These are phyloP conservation scores for Hemibates koningsi DNA, from an alignment of 2,113 vertebrate species.

Conservation along the genomic window DNA sequence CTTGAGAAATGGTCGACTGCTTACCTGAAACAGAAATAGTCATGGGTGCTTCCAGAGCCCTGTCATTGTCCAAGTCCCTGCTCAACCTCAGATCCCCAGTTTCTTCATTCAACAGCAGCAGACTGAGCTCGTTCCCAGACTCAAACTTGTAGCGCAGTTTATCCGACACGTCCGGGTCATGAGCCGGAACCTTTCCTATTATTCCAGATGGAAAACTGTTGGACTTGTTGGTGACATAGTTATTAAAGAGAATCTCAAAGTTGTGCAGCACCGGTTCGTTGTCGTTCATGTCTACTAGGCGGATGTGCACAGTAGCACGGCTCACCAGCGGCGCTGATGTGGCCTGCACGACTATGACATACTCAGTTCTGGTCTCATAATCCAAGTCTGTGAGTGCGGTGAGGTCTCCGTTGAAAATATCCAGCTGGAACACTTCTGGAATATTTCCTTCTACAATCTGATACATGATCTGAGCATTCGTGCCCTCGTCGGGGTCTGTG, in stretches of 20 bases:
- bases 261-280: conserved; percentile 83
- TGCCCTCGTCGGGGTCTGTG: conserved; percentile 86
- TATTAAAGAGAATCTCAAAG: conserved; percentile 98
- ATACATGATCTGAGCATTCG: conserved; percentile 96
- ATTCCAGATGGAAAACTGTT: conserved; percentile 91
- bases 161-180: conserved; percentile 91
- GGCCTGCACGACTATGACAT: conserved; percentile 91
- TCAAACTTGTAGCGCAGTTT: conserved; percentile 86
- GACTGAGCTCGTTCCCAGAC: conserved; percentile 87
- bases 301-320: conserved; percentile 85
- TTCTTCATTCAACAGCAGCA: conserved; percentile 83
- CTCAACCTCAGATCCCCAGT: conserved; percentile 90
- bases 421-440: conserved; percentile 90
- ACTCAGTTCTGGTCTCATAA: conserved; percentile 86
- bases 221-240: conserved; percentile 95
- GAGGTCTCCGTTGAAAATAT: conserved; percentile 91
- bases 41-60: conserved; percentile 90
- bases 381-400: conserved; percentile 86
- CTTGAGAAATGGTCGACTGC: not conserved
- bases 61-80: conserved; percentile 87
- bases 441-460: conserved; percentile 95
- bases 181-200: conserved; percentile 91
- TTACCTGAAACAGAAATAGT: conserved; percentile 91
- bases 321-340: conserved; percentile 93
- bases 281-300: conserved; percentile 88